These are phyloP conservation scores for Melanotaenia maccullochi DNA, from an alignment of 2,797 vertebrate species.

Conservation along the genomic window DNA sequence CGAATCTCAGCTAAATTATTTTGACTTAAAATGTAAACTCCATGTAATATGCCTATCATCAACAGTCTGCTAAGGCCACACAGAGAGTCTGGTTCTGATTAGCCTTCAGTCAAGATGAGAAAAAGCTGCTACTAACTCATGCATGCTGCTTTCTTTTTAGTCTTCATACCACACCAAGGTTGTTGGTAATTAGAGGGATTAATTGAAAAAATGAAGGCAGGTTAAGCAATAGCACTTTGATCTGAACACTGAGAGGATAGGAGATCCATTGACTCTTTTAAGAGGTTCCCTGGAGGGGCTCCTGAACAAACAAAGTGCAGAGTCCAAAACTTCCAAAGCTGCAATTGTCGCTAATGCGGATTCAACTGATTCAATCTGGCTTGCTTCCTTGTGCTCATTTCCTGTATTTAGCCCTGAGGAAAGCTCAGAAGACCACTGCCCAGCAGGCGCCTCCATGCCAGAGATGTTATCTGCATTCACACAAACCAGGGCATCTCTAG, in stretches of 20 bases:
- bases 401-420: slow-evolving; percentile 75
- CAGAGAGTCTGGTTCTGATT: background rate
- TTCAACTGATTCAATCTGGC: slow-evolving; percentile 67
- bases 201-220: slow-evolving; percentile 33
- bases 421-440: slow-evolving; percentile 68
- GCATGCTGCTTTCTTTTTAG: slow-evolving; percentile 8
- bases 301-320: slow-evolving; percentile 50
- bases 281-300: slow-evolving; percentile 52
- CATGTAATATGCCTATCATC: background rate
- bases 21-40: slow-evolving; percentile 1
- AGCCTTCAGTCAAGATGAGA: slow-evolving; percentile 14
- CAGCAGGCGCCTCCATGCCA: slow-evolving; percentile 66
- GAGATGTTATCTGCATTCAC: slow-evolving; percentile 74
- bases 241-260: slow-evolving; percentile 41
- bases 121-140: background rate
- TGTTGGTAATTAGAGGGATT: slow-evolving; percentile 27
- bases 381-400: slow-evolving; percentile 66
- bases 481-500: slow-evolving; percentile 49
- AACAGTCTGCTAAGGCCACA: background rate
- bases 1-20: background rate
- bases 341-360: slow-evolving; percentile 53
- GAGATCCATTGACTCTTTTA: slow-evolving; percentile 52
- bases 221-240: slow-evolving; percentile 49
- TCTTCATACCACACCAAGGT: slow-evolving; percentile 19
- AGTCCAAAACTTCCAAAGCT: slow-evolving; percentile 47